Conservation (phyloP, 30 jellyfish, hydroid and myxozoan species). For the Pelagia noctiluca region DNA sequence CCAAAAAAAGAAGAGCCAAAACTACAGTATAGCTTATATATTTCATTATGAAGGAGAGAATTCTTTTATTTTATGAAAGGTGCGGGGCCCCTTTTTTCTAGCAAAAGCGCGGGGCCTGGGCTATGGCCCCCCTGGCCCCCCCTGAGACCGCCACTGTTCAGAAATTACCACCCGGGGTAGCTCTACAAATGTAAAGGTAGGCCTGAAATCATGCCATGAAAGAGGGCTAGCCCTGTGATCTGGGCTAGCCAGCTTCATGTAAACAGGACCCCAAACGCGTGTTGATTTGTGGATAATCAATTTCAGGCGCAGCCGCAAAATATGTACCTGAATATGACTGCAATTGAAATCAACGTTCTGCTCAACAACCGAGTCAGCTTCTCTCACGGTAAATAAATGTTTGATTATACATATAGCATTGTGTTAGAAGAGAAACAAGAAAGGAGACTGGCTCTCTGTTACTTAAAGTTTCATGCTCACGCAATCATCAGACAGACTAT, state of each 20-base stretch:
- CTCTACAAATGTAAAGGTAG: background rate
- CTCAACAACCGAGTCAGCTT: slow-evolving; percentile 57
- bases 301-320: slow-evolving; percentile 58
- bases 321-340: slow-evolving; percentile 65
- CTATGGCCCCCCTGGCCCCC: background rate
- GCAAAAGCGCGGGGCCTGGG: too few relatives aligned
- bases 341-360: slow-evolving; percentile 57
- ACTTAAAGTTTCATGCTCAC: too few relatives aligned
- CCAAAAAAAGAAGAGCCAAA: too few relatives aligned
- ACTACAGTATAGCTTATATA: too few relatives aligned
- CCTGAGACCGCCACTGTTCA: background rate
- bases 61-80: too few relatives aligned
- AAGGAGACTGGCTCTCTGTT: too few relatives aligned
- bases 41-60: too few relatives aligned
- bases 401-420: background rate
- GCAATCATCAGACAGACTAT: too few relatives aligned
- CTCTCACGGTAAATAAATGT: slow-evolving; percentile 27
- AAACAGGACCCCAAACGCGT: background rate
- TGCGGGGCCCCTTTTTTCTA: too few relatives aligned
- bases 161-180: too few relatives aligned
- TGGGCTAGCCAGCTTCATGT: background rate
- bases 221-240: background rate
- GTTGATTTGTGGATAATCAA: background rate
- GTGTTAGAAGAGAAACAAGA: too few relatives aligned
- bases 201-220: too few relatives aligned